These are phyloP conservation scores for Thomomys bottae DNA, from an alignment of 2,113 vertebrate species.

Conservation along the genomic window DNA sequence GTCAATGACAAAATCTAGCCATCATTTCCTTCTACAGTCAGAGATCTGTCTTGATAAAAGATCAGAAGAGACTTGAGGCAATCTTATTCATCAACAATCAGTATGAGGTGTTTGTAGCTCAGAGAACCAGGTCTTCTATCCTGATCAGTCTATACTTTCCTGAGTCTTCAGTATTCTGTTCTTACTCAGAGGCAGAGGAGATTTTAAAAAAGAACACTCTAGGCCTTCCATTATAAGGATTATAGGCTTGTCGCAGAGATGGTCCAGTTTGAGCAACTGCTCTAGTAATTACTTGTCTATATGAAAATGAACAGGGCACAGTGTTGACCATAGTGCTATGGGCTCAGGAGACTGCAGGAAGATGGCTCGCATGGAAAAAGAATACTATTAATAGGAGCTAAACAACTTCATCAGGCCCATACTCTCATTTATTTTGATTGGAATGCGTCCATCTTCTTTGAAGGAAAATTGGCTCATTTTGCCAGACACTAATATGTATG, in stretches of 20 bases:
- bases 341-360: background rate
- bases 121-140: background rate
- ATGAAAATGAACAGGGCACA: background rate
- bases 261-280: background rate
- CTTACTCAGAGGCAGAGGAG: background rate
- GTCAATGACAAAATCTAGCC: background rate
- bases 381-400: background rate
- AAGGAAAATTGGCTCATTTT: conserved; percentile 38
- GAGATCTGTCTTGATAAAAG: background rate
- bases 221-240: background rate
- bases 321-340: background rate
- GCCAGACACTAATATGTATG: background rate
- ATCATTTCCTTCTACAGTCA: background rate
- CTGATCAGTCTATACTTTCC: background rate
- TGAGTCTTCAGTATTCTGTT: conserved; percentile 36
- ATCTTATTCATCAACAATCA: background rate
- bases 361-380: background rate
- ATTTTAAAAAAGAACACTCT: background rate
- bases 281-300: conserved; percentile 8
- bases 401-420: background rate
- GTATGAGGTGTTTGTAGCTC: background rate
- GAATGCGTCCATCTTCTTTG: background rate
- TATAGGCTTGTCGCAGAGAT: background rate
- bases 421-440: conserved; percentile 6
- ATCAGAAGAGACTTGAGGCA: background rate